Evolutionary conservation across 2,113 vertebrate genomes (phyloP).

Genomic region (Ia io): DNA sequence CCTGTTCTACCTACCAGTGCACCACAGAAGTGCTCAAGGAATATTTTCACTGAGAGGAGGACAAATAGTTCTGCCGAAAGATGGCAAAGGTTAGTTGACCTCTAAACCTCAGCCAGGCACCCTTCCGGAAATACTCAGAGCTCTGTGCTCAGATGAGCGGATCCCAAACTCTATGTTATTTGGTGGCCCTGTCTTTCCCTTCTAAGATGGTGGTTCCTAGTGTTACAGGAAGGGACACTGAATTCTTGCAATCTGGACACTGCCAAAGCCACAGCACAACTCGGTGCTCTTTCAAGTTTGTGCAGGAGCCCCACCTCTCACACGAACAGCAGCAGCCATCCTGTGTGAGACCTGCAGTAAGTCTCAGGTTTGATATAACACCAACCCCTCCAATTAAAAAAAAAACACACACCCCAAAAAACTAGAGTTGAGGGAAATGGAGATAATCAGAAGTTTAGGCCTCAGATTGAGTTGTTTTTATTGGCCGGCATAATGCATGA

Average conservation of each 20-base stretch:
- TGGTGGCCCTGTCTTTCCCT: neutral
- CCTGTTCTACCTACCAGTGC: neutral
- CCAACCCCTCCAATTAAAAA: slow-evolving; percentile 21
- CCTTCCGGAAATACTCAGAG: neutral
- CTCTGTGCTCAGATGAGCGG: neutral
- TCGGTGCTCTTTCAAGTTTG: neutral
- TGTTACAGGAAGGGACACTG: slow-evolving; percentile 57
- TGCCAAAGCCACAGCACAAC: neutral
- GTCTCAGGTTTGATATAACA: slow-evolving; percentile 30
- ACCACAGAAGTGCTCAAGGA: neutral
- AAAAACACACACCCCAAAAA: neutral
- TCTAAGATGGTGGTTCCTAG: neutral
- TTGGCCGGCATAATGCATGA: slow-evolving; percentile 56
- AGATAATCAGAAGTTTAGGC: slow-evolving; percentile 45
- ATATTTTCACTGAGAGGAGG: neutral
- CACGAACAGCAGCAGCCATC: neutral
- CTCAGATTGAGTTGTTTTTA: slow-evolving; percentile 65
- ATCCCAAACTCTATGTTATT: neutral
- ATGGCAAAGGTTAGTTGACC: neutral
- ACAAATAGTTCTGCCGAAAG: neutral
- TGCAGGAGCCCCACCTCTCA: neutral
- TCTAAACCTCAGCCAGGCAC: neutral
- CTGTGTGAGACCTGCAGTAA: neutral
- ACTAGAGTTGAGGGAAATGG: neutral
- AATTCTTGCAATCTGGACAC: slow-evolving; percentile 28